Evolutionary conservation across 1,140 invertebrate genomes (phyloP), one percentile per base, ranked within the genome.

Genomic region (Neotoxoptera formosana): DNA sequence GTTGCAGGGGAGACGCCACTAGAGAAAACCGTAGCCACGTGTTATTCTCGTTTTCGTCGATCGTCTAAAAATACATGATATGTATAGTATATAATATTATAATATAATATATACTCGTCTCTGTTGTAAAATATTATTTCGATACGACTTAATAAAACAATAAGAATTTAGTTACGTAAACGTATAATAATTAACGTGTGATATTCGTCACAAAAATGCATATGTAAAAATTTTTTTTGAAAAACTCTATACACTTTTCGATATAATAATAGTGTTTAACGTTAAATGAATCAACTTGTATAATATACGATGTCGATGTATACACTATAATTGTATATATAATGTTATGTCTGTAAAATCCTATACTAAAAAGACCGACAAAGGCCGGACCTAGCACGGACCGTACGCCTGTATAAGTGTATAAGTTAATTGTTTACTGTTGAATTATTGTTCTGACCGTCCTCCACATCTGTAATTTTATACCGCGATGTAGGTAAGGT

Each of bases 31-130:
- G 23, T 34, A 51, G 87, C 87, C 48, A 89, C 51, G 48, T 89
- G 87, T 89, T 87, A n/a, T 48, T 89, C 53, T 89, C 11, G 8
- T 89, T 89, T 89, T 89, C n/a, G 41, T 89, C 48, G 87, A 89
- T 89, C 20, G n/a, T 89, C 87, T 89, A 89, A 89, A 89, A 89
- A 89, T 53, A 87, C 45, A 47, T 7, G 30, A n/a, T 17, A 76
- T 67, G 41, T 41, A 41, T 41, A 41, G 41, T 41, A 41, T 41
- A 41, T 2, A 2, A 67, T 76, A 76, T 4, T n/a, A 76, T 14
- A n/a, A 76, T 76, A 21, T 51, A 53, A 30, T 88, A 76, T 76
- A 21, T 51, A 53, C 45, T 88, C 45, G 21, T 21, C 47, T 25
- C 4, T 48, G 14, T 6, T 23, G 17, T 6, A 47, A 2, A 48